phyloP scores from a whole-genome alignment of 2,113 vertebrate species.

The Microcebus lehilahytsara region DNA sequence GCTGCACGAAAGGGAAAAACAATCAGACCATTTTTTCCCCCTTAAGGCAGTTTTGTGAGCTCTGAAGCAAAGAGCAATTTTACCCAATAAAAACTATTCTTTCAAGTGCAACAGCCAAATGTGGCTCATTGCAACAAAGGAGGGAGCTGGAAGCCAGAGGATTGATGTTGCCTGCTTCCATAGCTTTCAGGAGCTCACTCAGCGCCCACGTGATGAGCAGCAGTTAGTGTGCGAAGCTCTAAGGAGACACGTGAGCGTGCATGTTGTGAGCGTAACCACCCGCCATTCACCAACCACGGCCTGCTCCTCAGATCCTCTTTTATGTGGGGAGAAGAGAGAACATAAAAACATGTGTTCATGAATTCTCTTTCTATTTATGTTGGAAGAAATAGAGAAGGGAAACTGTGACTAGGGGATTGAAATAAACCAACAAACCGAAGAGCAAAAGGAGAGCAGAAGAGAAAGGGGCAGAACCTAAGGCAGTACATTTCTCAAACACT shows the following conservation, averaged over 20 bases:
- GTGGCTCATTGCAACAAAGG: neutral
- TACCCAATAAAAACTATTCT: slow-evolving; percentile 34
- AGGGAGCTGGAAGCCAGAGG: neutral
- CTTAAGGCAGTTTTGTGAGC: neutral
- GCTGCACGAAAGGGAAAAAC: neutral
- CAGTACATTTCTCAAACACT: neutral
- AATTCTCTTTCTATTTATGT: slow-evolving; percentile 40
- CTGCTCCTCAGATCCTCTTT: neutral
- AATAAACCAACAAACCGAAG: slow-evolving; percentile 8
- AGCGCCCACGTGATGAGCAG: neutral
- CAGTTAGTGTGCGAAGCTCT: neutral
- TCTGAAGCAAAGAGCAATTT: neutral
- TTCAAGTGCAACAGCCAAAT: neutral
- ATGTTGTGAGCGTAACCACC: neutral
- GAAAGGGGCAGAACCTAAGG: neutral
- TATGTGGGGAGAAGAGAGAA: neutral
- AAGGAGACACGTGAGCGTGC: neutral
- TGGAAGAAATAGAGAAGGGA: neutral
- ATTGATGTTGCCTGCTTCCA: neutral
- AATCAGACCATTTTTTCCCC: neutral
- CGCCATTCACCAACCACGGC: neutral
- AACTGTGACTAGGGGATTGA: neutral
- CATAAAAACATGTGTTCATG: neutral
- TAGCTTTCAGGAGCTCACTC: neutral
- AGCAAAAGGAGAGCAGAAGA: neutral